phyloP scores from a whole-genome alignment of 2,888 invertebrate genomes.

The Leptinotarsa rubiginosa region DNA sequence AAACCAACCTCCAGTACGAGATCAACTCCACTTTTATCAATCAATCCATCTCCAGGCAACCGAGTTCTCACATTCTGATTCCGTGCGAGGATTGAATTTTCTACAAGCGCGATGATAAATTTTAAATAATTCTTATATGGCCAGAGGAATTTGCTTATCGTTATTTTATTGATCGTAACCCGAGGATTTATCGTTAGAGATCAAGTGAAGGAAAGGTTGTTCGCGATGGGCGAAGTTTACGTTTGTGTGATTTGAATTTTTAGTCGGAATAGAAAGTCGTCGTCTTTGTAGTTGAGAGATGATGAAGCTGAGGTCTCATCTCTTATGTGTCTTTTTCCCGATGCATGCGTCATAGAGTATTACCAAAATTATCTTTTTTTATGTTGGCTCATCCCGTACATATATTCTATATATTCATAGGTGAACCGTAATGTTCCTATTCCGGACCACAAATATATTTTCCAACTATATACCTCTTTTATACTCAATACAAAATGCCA shows the following conservation, averaged over 20 bases:
- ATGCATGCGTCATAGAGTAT: too few species aligned
- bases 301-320: too few species aligned
- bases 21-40: slow-evolving; percentile 33
- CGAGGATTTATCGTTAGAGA: slow-evolving; percentile 51
- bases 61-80: slow-evolving; percentile 53
- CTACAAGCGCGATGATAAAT: slow-evolving; percentile 43
- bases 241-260: slow-evolving; percentile 46
- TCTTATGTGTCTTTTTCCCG: too few species aligned
- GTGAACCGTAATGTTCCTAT: too few species aligned
- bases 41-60: slow-evolving; percentile 33
- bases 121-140: slow-evolving; percentile 53
- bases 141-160: slow-evolving; percentile 53
- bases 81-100: slow-evolving; percentile 48
- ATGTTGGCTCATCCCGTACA: too few species aligned
- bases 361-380: too few species aligned
- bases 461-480: too few species aligned
- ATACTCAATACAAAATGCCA: too few species aligned
- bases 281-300: neutral
- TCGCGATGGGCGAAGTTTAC: slow-evolving; percentile 45
- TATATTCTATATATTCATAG: too few species aligned
- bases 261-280: slow-evolving; percentile 27
- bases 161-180: slow-evolving; percentile 53
- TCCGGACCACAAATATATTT: too few species aligned
- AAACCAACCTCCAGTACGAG: slow-evolving; percentile 28
- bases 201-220: slow-evolving; percentile 46